phyloP scores from a whole-genome alignment of 2,113 vertebrate species.

The Alaudala cheleensis region DNA sequence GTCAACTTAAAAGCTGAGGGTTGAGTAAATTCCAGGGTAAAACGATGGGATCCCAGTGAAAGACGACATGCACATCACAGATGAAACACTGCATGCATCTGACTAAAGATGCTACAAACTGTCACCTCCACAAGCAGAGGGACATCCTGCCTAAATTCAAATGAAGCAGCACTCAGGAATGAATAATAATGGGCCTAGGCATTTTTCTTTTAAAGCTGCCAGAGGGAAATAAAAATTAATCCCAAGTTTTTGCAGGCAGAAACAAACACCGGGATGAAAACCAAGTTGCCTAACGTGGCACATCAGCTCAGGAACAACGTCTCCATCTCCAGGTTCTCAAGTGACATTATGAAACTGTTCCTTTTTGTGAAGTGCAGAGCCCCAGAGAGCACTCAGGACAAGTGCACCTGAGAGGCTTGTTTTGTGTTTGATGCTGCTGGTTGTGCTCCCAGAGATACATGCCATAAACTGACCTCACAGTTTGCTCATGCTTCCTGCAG shows the following conservation, averaged over 20 bases:
- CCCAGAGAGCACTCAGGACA: not conserved
- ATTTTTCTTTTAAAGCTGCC: not conserved
- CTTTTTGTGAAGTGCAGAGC: not conserved
- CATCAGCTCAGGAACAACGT: not conserved
- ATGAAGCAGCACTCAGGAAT: not conserved
- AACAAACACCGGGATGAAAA: not conserved
- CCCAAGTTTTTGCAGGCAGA: not conserved
- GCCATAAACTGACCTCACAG: not conserved
- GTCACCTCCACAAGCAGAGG: not conserved
- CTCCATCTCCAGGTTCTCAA: not conserved
- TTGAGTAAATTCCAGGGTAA: not conserved
- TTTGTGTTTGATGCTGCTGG: not conserved
- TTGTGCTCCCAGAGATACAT: not conserved
- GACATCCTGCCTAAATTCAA: not conserved
- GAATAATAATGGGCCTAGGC: not conserved
- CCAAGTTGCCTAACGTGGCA: not conserved
- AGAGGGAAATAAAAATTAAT: not conserved
- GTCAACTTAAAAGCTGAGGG: not conserved
- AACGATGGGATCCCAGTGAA: not conserved
- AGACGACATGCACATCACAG: not conserved
- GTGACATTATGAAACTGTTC: not conserved
- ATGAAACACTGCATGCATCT: not conserved
- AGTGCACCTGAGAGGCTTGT: constrained; percentile 5
- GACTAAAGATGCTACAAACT: not conserved
- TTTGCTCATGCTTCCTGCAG: not conserved